Conservation (phyloP, 1,140 invertebrate genomes). For the Eubasilissa regina region DNA sequence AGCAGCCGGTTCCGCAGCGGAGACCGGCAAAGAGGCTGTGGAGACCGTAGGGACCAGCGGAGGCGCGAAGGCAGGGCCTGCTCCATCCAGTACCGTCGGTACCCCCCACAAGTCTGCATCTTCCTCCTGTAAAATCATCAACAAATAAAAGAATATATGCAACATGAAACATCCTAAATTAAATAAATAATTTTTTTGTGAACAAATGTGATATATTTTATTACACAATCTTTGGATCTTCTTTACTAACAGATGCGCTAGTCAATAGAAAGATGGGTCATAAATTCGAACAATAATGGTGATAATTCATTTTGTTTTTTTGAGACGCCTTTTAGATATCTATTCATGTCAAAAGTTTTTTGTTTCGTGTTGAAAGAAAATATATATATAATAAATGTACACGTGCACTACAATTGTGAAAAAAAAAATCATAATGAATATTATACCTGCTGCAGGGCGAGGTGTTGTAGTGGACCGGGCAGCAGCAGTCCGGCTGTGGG, state of each 20-base stretch:
- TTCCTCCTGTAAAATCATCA: conserved; percentile 36
- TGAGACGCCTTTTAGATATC: no score
- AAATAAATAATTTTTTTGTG: no score
- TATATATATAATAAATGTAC: no score
- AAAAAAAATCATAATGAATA: conserved; percentile 17
- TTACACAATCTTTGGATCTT: no score
- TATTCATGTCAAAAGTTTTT: no score
- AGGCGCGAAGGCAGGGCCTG: conserved; percentile 15
- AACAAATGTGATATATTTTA: no score
- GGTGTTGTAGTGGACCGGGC: conserved; percentile 44
- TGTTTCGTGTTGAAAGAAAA: no score
- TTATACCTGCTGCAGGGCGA: conserved; percentile 52
- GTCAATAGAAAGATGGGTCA: no score
- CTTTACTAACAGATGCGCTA: no score
- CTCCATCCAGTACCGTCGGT: conserved; percentile 46
- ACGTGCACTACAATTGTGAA: conserved; percentile 19
- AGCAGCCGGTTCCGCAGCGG: background rate
- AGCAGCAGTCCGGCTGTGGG: conserved; percentile 55
- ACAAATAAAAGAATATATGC: background rate
- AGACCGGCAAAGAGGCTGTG: background rate
- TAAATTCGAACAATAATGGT: no score
- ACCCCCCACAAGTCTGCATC: conserved; percentile 45
- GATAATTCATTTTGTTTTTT: no score
- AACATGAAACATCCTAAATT: no score
- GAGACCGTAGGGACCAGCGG: background rate